A percentile compares a stretch with the other conserved stretches of the same genome.
These are phyloP conservation scores for Cryptocheilus praepositus DNA, from an alignment of 2,888 invertebrate species.

Conservation along the genomic window DNA sequence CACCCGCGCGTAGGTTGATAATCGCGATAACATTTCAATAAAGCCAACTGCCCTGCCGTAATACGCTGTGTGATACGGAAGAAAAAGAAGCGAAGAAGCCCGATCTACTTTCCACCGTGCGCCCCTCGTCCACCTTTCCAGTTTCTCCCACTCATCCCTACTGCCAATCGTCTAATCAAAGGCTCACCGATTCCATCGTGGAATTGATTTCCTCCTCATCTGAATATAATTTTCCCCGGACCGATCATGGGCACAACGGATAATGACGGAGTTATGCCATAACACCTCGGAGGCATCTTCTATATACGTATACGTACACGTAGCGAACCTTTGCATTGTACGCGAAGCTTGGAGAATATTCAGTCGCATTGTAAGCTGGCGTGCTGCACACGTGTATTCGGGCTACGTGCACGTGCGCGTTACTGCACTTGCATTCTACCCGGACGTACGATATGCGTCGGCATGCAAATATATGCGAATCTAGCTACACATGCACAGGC, in stretches of 20 bases:
- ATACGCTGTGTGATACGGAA: too few relatives aligned
- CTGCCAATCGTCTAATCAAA: conserved; percentile 48
- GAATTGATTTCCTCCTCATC: conserved; percentile 72
- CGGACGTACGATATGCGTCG: not conserved
- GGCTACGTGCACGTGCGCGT: conserved; percentile 16
- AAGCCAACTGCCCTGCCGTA: too few relatives aligned
- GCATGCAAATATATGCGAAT: not conserved
- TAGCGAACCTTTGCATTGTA: conserved; percentile 35
- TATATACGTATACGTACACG: not conserved
- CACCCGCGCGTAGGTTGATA: too few relatives aligned
- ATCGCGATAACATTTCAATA: too few relatives aligned
- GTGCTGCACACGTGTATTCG: conserved; percentile 26
- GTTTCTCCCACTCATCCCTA: not conserved
- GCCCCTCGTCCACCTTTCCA: not conserved
- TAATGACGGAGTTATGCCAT: conserved; percentile 70
- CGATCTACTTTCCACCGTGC: not conserved
- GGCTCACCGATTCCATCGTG: conserved; percentile 57
- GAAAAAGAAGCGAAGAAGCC: too few relatives aligned
- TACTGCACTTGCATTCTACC: conserved; percentile 11
- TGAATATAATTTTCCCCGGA: conserved; percentile 71
- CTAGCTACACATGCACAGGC: not conserved
- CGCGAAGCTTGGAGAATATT: conserved; percentile 25
- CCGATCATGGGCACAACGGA: conserved; percentile 64
- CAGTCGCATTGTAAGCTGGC: conserved; percentile 51
- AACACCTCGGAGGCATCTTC: conserved; percentile 69